Conservation (phyloP, 2,888 invertebrate genomes). For the Apotomis turbidana region DNA sequence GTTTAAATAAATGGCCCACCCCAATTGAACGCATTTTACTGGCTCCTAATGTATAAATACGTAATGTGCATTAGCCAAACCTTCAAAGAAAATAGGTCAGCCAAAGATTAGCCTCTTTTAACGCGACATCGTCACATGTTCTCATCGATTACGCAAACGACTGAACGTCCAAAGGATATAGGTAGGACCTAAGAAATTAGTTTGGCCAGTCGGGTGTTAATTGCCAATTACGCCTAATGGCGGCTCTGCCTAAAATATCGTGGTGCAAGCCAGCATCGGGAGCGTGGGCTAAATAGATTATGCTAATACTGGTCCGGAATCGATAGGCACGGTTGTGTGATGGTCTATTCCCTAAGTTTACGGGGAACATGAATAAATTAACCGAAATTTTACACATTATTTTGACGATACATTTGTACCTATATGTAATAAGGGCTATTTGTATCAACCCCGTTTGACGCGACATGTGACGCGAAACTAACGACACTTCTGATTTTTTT, state of each 20-base stretch:
- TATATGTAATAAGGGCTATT: no score
- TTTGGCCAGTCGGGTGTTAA: conserved; percentile 54
- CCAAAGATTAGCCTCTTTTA: neutral
- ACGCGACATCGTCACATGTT: conserved; percentile 1
- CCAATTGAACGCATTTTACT: no score
- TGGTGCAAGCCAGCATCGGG: conserved; percentile 42
- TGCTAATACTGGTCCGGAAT: conserved; percentile 25
- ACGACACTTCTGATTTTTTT: no score
- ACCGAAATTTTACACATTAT: no score
- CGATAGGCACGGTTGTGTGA: conserved; percentile 12
- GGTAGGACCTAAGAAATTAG: conserved; percentile 50
- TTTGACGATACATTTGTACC: no score
- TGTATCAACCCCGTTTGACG: no score
- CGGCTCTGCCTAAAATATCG: conserved; percentile 40
- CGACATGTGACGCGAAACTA: no score
- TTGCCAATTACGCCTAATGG: conserved; percentile 60
- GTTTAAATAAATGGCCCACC: no score
- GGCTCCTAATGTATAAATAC: no score
- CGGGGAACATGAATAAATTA: neutral
- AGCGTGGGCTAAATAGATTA: conserved; percentile 33
- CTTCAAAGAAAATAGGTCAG: neutral
- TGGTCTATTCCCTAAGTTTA: neutral
- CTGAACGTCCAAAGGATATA: conserved; percentile 29
- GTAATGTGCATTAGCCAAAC: no score
- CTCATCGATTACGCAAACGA: conserved; percentile 15